Base-by-base conservation (phyloP, 2,888 invertebrate species). In the Latheticus oryzae region DNA sequence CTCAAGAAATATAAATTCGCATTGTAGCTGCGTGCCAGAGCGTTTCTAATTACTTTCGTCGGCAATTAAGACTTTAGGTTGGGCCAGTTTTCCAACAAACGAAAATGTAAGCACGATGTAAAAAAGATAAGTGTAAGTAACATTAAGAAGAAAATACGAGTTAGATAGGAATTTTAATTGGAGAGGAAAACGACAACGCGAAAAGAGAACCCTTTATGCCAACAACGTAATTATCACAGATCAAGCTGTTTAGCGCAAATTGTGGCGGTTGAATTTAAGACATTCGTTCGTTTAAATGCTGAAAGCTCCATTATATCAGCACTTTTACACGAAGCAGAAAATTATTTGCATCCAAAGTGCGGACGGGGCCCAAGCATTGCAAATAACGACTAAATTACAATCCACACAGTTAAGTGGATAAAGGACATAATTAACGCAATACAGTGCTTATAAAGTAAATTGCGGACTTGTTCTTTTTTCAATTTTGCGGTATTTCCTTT, bases 181-280 rank as follows among this genome's bases (percentile, higher is more conserved):
- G 47, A 33, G 17, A 35, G 32, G 37, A 40, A 42, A 48, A 60
- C 47, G 58, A 43, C 48, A 58, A 47, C 50, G 28, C 54, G 58
- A 38, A 28, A 42, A 42, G 40, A 51, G 42, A 54, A 37, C 55
- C 52, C 45, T 61, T 61, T 59, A 60, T 42, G 50, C 35, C 55
- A 65, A 63, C 63, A 59, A 56, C 55, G 61, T 62, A 64, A 64
- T 65, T 64, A 64, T 62, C 62, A 62, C 61, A 61, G 61, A 65
- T 65, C 62, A 61, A 61, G 63, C 60, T 65, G 62, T 65, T 65
- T 62, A 62, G 60, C 58, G 48, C 51, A 62, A 63, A 65, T 59
- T 63, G 61, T 60, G 61, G 63, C 35, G 38, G 50, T 61, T 47
- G 40, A 60, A 50, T 58, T 58, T 45, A 43, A 43, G 54, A 45